Evolutionary conservation across 2,113 vertebrate species (phyloP).

Genomic region (Pica pica): DNA sequence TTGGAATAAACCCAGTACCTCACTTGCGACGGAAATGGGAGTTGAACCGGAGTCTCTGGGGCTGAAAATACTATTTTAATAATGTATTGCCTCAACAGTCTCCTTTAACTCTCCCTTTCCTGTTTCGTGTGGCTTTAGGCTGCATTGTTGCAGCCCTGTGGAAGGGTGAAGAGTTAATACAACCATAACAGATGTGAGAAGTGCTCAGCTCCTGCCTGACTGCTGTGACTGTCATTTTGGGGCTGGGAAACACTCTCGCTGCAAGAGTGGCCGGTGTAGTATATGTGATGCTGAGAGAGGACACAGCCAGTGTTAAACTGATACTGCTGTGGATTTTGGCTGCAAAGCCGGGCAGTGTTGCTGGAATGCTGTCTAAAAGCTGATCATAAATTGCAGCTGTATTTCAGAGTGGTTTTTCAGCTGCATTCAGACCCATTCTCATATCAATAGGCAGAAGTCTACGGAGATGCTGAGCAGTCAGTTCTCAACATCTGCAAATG

Average conservation of each 20-base stretch:
- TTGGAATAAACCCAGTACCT: conserved; percentile 27
- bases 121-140: background rate
- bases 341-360: background rate
- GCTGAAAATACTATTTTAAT: conserved; percentile 21
- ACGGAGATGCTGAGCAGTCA: background rate
- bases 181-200: background rate
- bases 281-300: background rate
- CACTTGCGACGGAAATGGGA: background rate
- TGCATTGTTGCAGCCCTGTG: background rate
- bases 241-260: background rate
- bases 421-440: background rate
- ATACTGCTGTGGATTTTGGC: conserved; percentile 15
- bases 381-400: background rate
- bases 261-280: background rate
- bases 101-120: background rate
- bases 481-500: conserved; percentile 39
- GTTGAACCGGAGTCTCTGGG: background rate
- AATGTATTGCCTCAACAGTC: background rate
- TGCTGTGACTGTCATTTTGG: background rate
- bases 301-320: background rate
- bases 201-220: background rate
- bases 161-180: background rate
- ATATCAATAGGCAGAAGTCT: background rate
- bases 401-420: background rate
- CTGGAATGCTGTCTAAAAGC: background rate